These are phyloP conservation scores for Ophioderma brevispina DNA, from an alignment of 35 echinoderm and acorn worm species.

Conservation along the genomic window DNA sequence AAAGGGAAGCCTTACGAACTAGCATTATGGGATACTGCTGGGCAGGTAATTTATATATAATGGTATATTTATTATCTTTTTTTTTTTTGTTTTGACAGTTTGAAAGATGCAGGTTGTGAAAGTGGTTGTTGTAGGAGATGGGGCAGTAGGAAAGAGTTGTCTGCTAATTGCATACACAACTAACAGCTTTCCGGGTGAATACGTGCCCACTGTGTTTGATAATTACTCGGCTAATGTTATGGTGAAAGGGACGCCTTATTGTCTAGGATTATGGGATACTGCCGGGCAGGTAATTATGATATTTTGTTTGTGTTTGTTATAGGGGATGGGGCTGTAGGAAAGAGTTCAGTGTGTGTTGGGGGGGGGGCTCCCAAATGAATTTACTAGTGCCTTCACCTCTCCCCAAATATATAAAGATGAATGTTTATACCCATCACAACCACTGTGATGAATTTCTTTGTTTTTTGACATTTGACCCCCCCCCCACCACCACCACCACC, in stretches of 20 bases:
- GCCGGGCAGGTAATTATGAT: conserved; percentile 45
- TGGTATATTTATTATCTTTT: not conserved
- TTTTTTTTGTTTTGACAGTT: too few species aligned
- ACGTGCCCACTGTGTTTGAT: conserved; percentile 77
- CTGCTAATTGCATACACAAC: conserved; percentile 82
- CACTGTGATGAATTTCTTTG: too few species aligned
- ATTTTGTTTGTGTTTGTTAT: too few species aligned
- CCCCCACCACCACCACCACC: too few species aligned
- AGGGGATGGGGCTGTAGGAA: too few species aligned
- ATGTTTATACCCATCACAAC: too few species aligned
- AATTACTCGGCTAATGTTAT: conserved; percentile 57
- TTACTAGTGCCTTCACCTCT: too few species aligned
- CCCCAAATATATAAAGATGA: too few species aligned
- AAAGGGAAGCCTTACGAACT: not conserved
- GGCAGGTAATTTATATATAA: too few species aligned
- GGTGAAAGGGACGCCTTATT: conserved; percentile 63
- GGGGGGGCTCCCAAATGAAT: too few species aligned
- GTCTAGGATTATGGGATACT: conserved; percentile 65
- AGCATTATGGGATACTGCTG: conserved; percentile 5
- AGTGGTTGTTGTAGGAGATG: conserved; percentile 58
- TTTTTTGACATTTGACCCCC: too few species aligned
- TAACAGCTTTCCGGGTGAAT: conserved; percentile 68
- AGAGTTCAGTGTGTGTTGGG: too few species aligned
- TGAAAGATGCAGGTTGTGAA: conserved; percentile 76
- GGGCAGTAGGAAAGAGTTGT: conserved; percentile 73